A percentile compares a stretch with the other conserved stretches of the same genome.
Conservation (phyloP, 2,113 vertebrate species). For the Ariopsis seemanni region DNA sequence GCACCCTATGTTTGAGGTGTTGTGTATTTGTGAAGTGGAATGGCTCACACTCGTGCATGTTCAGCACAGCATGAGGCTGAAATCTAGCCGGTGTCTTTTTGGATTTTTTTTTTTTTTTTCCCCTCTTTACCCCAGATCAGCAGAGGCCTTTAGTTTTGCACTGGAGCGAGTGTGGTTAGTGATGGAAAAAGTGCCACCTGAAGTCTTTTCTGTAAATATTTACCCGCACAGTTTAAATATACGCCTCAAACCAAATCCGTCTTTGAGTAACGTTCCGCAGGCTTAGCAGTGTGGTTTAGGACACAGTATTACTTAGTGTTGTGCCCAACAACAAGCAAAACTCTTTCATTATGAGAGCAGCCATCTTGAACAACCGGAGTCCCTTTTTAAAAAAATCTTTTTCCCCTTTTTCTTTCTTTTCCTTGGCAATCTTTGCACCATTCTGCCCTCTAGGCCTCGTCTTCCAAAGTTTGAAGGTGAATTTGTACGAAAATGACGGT, state of each 20-base stretch:
- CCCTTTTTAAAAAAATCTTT: too few species aligned
- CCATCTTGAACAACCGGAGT: not conserved
- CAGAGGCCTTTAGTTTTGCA: not conserved
- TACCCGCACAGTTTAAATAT: not conserved
- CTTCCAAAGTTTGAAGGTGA: not conserved
- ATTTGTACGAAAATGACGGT: not conserved
- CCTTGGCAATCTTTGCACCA: not conserved
- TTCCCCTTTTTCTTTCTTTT: not conserved
- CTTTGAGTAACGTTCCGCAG: not conserved
- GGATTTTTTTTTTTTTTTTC: not conserved
- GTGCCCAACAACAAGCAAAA: not conserved
- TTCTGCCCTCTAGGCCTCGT: not conserved
- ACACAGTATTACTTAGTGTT: not conserved
- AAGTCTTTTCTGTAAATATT: not conserved
- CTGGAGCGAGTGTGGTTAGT: not conserved
- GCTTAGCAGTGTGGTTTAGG: not conserved
- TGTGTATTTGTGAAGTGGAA: constrained; percentile 34
- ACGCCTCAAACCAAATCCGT: not conserved
- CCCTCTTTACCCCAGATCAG: not conserved
- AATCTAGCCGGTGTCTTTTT: constrained; percentile 17
- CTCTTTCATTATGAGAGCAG: not conserved
- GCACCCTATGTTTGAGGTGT: not conserved
- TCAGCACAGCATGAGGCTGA: constrained; percentile 8
- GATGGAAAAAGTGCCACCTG: not conserved
- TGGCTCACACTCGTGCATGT: constrained; percentile 34